phyloP scores from a whole-genome alignment of 2,888 invertebrate genomes.

The Apodemia mormo region DNA sequence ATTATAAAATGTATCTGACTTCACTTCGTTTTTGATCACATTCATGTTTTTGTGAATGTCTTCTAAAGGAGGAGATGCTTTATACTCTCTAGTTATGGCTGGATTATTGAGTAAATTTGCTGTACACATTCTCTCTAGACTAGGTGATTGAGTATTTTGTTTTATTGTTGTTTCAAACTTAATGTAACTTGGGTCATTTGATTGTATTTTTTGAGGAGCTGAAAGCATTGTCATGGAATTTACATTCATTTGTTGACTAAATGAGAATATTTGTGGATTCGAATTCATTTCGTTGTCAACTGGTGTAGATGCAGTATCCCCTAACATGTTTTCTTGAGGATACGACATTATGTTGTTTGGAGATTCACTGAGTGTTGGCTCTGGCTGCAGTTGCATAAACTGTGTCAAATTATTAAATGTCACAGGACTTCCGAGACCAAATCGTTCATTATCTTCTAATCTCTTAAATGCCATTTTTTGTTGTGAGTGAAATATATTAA shows the following conservation, averaged over 20 bases:
- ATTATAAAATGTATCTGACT: slow-evolving; percentile 68
- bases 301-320: slow-evolving; percentile 57
- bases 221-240: slow-evolving; percentile 65
- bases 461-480: slow-evolving; percentile 75
- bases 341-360: slow-evolving; percentile 62
- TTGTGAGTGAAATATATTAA: slow-evolving; percentile 75
- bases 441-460: slow-evolving; percentile 69
- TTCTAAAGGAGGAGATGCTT: slow-evolving; percentile 72
- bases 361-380: slow-evolving; percentile 63
- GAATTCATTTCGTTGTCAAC: slow-evolving; percentile 56
- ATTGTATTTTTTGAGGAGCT: slow-evolving; percentile 64
- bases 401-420: slow-evolving; percentile 75
- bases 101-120: slow-evolving; percentile 62
- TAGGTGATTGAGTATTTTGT: slow-evolving; percentile 73
- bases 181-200: slow-evolving; percentile 72
- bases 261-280: slow-evolving; percentile 65
- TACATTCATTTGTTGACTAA: slow-evolving; percentile 67
- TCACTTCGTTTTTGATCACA: slow-evolving; percentile 73
- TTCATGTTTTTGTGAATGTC: slow-evolving; percentile 73
- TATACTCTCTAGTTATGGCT: slow-evolving; percentile 63
- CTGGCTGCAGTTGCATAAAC: slow-evolving; percentile 71
- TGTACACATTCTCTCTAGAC: slow-evolving; percentile 71
- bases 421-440: slow-evolving; percentile 64
- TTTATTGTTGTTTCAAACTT: slow-evolving; percentile 72
- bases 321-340: slow-evolving; percentile 60